Conservation (phyloP, 2,113 vertebrate genomes). For the Bostrychus sinensis region DNA sequence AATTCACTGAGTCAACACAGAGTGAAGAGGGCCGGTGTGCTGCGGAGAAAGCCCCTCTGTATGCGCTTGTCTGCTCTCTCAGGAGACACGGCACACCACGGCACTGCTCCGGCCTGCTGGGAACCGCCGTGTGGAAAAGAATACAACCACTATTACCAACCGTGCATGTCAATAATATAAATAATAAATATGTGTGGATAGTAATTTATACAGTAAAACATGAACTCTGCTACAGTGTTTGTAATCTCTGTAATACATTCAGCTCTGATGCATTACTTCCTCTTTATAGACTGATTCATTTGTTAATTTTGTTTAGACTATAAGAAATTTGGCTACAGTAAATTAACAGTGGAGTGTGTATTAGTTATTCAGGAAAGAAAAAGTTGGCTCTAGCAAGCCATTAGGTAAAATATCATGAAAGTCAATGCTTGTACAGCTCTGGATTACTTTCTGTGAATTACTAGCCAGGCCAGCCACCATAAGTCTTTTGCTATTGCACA, state of each 20-base stretch:
- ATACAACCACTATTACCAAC: slow-evolving; percentile 19
- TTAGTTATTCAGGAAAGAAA: background rate
- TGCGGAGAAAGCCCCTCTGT: slow-evolving; percentile 72
- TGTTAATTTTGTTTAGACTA: slow-evolving; percentile 10
- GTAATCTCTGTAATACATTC: background rate
- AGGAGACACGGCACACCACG: slow-evolving; percentile 63
- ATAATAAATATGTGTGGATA: slow-evolving; percentile 8
- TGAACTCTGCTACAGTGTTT: background rate
- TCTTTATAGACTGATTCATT: slow-evolving; percentile 6
- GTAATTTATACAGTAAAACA: slow-evolving; percentile 8
- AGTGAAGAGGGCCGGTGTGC: slow-evolving; percentile 76
- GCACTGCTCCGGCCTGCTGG: slow-evolving; percentile 41
- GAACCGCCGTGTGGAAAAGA: slow-evolving; percentile 31
- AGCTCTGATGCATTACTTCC: slow-evolving; percentile 10
- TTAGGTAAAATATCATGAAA: background rate
- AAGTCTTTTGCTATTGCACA: background rate
- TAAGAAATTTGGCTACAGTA: background rate
- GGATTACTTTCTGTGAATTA: slow-evolving; percentile 3
- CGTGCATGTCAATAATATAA: slow-evolving; percentile 18
- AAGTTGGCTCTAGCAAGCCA: background rate
- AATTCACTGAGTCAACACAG: slow-evolving; percentile 77
- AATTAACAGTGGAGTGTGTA: background rate
- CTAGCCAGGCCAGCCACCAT: background rate
- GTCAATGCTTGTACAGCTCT: background rate
- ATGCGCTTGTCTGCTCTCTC: slow-evolving; percentile 49